phyloP scores from a whole-genome alignment of 1,140 invertebrate genomes.

The Steinernema khuongi region DNA sequence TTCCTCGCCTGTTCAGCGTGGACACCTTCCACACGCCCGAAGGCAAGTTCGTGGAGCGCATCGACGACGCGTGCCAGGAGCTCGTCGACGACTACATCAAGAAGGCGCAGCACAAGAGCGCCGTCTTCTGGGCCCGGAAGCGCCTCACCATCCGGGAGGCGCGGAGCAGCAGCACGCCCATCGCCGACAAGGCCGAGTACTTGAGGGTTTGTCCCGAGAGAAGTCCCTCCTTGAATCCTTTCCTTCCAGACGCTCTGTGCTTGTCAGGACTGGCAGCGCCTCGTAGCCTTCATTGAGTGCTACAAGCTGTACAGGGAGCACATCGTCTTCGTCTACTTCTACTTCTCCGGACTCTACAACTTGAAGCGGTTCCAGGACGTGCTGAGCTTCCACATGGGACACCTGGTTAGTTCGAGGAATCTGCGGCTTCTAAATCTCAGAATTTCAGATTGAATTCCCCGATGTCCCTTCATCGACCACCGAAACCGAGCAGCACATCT shows the following conservation, averaged over 20 bases:
- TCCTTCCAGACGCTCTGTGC: neutral
- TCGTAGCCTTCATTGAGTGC: neutral
- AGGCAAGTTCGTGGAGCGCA: neutral
- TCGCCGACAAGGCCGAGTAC: neutral
- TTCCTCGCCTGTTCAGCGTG: too few relatives aligned
- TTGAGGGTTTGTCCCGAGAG: neutral
- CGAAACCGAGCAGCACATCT: neutral
- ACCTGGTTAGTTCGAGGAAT: neutral
- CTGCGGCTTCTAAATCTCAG: neutral
- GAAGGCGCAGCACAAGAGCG: neutral
- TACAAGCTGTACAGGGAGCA: slow-evolving; percentile 17
- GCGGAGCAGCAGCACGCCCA: neutral
- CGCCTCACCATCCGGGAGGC: neutral
- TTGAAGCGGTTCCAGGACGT: neutral
- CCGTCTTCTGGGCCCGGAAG: neutral
- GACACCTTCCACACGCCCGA: neutral
- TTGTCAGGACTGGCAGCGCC: neutral
- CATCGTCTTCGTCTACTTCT: slow-evolving; percentile 22
- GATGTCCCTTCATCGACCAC: neutral
- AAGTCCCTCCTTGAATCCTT: neutral
- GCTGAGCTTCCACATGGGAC: neutral
- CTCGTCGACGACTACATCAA: neutral
- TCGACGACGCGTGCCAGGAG: neutral
- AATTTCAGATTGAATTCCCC: neutral
- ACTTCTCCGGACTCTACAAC: slow-evolving; percentile 14